These are phyloP conservation scores for Spodoptera exigua DNA, from an alignment of 2,888 invertebrate genomes.

Conservation along the genomic window DNA sequence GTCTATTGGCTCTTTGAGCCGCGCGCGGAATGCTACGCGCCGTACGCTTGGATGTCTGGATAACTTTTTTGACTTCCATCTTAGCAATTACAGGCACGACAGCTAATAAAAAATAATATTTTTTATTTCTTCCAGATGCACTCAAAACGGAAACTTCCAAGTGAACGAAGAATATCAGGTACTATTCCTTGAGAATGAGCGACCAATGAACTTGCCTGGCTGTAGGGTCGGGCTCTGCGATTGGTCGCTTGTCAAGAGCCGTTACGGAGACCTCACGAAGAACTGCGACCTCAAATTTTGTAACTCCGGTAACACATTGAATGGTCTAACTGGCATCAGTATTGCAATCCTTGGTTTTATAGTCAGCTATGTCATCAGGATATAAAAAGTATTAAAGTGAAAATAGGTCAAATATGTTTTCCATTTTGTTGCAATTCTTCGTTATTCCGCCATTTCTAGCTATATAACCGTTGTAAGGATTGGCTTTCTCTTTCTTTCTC, in stretches of 20 bases:
- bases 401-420: slow-evolving; percentile 1
- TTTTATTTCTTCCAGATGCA: slow-evolving; percentile 84
- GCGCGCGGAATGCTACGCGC: no score
- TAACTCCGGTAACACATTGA: slow-evolving; percentile 68
- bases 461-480: no score
- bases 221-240: slow-evolving; percentile 94
- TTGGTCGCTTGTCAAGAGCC: slow-evolving; percentile 91
- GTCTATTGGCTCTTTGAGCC: no score
- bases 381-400: slow-evolving; percentile 21
- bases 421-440: no score
- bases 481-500: no score
- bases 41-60: no score
- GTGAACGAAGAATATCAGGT: slow-evolving; percentile 80
- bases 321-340: slow-evolving; percentile 52
- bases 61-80: no score
- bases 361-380: slow-evolving; percentile 43
- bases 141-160: slow-evolving; percentile 82
- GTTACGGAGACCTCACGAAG: slow-evolving; percentile 87
- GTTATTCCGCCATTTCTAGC: no score
- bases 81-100: no score
- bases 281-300: slow-evolving; percentile 90
- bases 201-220: slow-evolving; percentile 91
- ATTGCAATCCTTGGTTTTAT: slow-evolving; percentile 57
- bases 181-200: slow-evolving; percentile 93
- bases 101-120: slow-evolving; percentile 3